Conservation (phyloP, 2,888 invertebrate species). For the Eilema sororculum region DNA sequence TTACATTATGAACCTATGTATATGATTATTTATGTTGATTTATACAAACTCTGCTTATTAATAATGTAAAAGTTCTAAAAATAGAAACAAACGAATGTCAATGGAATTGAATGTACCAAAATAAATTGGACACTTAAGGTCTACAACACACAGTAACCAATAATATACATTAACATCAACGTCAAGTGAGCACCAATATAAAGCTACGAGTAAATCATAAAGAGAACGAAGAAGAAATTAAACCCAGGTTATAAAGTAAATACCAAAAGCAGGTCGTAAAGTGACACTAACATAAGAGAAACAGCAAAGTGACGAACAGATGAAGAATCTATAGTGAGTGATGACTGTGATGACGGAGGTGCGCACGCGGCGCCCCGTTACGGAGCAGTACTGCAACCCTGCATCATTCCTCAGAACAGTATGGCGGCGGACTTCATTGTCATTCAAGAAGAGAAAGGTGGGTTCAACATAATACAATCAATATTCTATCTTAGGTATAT, state of each 20-base stretch:
- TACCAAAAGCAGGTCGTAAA: slow-evolving; percentile 2
- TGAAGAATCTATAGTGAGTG: slow-evolving; percentile 43
- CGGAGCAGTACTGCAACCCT: slow-evolving; percentile 69
- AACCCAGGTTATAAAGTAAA: background rate
- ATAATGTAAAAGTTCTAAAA: background rate
- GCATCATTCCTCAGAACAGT: slow-evolving; percentile 71
- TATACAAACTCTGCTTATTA: slow-evolving; percentile 1
- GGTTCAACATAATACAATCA: slow-evolving; percentile 33
- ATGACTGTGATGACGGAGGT: slow-evolving; percentile 83
- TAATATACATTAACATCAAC: background rate
- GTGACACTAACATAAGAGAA: slow-evolving; percentile 7
- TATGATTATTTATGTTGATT: background rate
- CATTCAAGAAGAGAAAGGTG: slow-evolving; percentile 80
- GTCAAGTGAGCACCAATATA: background rate
- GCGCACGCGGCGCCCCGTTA: slow-evolving; percentile 63
- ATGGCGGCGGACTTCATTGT: slow-evolving; percentile 78
- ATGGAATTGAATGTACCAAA: background rate
- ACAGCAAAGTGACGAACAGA: slow-evolving; percentile 20
- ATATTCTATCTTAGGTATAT: no score
- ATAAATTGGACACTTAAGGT: background rate
- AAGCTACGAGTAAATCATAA: background rate
- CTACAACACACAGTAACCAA: background rate
- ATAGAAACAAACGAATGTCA: background rate
- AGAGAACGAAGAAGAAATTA: background rate
- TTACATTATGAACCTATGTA: no score